Base-by-base conservation (phyloP, 2,113 vertebrate genomes). In the Brachirus orientalis region DNA sequence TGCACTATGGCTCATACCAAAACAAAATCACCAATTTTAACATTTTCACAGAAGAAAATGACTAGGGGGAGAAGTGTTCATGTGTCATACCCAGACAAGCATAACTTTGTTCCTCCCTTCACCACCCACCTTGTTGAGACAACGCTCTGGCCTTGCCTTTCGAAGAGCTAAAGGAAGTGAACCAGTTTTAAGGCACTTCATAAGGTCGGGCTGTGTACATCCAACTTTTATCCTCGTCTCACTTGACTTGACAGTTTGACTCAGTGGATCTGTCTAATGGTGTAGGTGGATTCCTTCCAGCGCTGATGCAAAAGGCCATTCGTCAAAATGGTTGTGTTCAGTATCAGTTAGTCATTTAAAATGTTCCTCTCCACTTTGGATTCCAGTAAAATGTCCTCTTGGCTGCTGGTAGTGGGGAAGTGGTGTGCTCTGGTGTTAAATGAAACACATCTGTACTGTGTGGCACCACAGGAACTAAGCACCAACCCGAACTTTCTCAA, bases 371-470 rank as follows among this genome's bases (percentile, higher is more conserved):
- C 17, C 1, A 20, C 45, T 36, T 46, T 52, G n/a, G n/a, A n/a
- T n/a, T 44, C 10, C 53, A 52, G n/a, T 63, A 48, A 69, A 67
- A 8, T 55, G 28, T 40, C 41, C 20, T 60, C 1, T 10, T 43
- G 45, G 61, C 35, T 46, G 38, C 12, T 17, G 58, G 75, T 51
- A 7, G 72, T 46, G 59, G 54, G 52, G 75, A 83, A 82, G 58
- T 44, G 62, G 65, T 76, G 80, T 75, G 63, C 78, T 78, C 78
- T 80, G 73, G 65, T 79, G 82, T 57, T 62, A 50, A 69, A 56
- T 77, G 71, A 79, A 84, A 75, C 80, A 14, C 80, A 58, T 65
- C 58, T 50, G 46, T 64, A 0, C 50, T 50, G 44, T 50, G 19
- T 40, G 50, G 43, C 51, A 46, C 77, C 67, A 19, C 56, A 71